Evolutionary conservation across 2,797 vertebrate species (phyloP).

Genomic region (Merluccius polli): DNA sequence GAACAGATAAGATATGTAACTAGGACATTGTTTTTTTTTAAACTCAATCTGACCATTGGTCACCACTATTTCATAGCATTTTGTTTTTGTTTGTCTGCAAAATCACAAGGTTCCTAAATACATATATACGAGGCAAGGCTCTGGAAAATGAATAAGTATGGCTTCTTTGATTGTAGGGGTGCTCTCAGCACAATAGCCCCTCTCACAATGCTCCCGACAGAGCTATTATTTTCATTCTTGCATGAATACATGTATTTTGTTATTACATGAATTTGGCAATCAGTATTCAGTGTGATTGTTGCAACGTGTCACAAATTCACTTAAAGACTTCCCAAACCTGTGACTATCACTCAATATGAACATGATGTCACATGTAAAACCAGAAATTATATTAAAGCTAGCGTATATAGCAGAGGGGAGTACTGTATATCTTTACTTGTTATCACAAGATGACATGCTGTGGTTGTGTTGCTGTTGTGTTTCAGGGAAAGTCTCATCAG

Average conservation of each 20-base stretch:
- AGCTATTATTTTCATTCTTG: background rate
- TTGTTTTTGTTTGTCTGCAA: background rate
- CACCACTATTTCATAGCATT: background rate
- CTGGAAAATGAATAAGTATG: background rate
- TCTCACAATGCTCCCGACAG: background rate
- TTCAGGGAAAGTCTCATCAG: background rate
- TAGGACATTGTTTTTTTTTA: too few species aligned
- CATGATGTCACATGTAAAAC: background rate
- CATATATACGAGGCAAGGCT: background rate
- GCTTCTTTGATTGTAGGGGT: background rate
- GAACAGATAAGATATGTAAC: background rate
- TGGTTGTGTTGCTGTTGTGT: background rate
- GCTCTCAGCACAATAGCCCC: background rate
- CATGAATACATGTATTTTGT: background rate
- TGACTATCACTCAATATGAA: too few species aligned
- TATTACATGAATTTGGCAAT: background rate
- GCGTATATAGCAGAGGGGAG: background rate
- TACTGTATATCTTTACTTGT: background rate
- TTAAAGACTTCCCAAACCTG: constrained; percentile 49
- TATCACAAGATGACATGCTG: background rate
- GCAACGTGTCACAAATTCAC: constrained; percentile 49
- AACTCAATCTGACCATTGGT: too few species aligned
- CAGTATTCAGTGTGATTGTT: constrained; percentile 55
- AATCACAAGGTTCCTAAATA: background rate
- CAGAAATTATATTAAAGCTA: background rate